Evolutionary conservation across 2,113 vertebrate genomes (phyloP).

Genomic region (Pteropus alecto): DNA sequence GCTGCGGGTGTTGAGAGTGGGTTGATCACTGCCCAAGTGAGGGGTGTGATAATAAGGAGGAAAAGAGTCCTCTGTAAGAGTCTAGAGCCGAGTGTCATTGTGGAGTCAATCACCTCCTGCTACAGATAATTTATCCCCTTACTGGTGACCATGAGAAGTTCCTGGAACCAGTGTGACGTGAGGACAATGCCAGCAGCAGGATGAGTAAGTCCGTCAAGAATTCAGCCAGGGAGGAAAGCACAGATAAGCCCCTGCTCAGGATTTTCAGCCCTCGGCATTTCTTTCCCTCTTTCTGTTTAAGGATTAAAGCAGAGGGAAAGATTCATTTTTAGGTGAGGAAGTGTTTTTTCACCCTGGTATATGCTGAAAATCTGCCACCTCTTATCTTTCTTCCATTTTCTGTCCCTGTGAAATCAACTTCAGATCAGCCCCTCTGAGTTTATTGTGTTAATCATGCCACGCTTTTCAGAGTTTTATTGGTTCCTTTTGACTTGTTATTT

Average conservation of each 20-base stretch:
- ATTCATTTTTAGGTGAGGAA: background rate
- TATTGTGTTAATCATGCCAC: background rate
- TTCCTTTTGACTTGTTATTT: background rate
- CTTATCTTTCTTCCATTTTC: conserved; percentile 20
- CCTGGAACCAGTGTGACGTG: conserved; percentile 20
- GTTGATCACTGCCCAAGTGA: accelerated
- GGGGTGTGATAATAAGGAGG: no score
- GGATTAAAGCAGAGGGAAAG: background rate
- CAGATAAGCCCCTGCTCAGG: background rate
- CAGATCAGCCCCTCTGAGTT: background rate
- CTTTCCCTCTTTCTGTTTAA: background rate
- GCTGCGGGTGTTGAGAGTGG: background rate
- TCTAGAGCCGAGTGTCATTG: background rate
- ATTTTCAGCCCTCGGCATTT: accelerated
- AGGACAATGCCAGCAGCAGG: background rate
- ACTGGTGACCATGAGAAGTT: conserved; percentile 14
- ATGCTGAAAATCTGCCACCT: background rate
- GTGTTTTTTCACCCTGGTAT: background rate
- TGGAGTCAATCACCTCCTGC: conserved; percentile 45
- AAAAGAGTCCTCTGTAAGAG: background rate
- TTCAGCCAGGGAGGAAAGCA: background rate
- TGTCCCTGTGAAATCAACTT: background rate
- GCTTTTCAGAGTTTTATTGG: background rate
- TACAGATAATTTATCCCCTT: conserved; percentile 41
- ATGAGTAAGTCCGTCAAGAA: background rate